These are phyloP conservation scores for Steatocranus sp. DNA, from an alignment of 2,797 vertebrate species.

Conservation along the genomic window DNA sequence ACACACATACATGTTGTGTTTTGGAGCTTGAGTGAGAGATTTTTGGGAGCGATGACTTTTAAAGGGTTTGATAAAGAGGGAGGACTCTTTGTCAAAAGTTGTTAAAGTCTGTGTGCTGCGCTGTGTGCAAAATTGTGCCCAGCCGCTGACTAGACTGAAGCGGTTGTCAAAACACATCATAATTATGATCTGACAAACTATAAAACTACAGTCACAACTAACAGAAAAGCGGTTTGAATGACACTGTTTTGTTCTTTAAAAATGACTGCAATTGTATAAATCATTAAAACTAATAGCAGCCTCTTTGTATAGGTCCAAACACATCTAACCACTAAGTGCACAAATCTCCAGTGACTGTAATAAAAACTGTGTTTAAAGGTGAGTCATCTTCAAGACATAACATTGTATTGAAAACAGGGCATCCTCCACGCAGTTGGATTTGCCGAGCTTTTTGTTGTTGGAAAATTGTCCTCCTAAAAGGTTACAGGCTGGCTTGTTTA, in stretches of 20 bases:
- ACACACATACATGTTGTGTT: not conserved
- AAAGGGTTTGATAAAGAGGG: conserved; percentile 1
- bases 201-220: conserved; percentile 9
- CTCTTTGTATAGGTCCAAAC: not conserved
- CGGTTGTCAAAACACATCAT: conserved; percentile 44
- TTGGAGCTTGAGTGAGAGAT: not conserved
- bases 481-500: not conserved
- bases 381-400: not conserved
- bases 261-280: not conserved
- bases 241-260: not conserved
- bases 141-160: conserved; percentile 35
- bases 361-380: not conserved
- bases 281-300: not conserved
- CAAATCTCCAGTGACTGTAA: not conserved
- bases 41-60: not conserved
- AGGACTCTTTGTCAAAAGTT: conserved; percentile 36
- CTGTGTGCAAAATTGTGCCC: conserved; percentile 6
- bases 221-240: not conserved
- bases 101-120: conserved; percentile 29
- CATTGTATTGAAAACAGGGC: not conserved
- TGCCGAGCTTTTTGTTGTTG: not conserved
- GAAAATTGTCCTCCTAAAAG: not conserved
- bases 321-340: not conserved
- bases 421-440: not conserved
- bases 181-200: conserved; percentile 28